These are phyloP conservation scores for Pseudopipra pipra DNA, from an alignment of 2,113 vertebrate genomes.

Conservation along the genomic window DNA sequence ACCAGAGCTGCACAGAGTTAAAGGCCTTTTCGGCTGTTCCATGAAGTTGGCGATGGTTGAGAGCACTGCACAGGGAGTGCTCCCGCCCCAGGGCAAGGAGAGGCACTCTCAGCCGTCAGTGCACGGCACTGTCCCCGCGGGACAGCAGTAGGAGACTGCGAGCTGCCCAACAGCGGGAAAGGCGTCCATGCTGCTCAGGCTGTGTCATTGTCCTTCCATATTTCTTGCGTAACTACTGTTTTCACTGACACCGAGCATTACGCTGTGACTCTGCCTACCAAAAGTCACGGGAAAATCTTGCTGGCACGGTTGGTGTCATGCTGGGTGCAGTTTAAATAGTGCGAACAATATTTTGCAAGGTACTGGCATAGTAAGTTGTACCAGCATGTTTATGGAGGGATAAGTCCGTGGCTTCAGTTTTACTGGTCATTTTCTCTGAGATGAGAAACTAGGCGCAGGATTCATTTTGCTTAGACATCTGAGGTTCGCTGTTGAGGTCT, in stretches of 20 bases:
- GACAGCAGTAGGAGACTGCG: not conserved
- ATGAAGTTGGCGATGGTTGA: accelerated
- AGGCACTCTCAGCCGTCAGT: accelerated
- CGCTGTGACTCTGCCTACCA: not conserved
- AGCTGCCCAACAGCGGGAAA: accelerated
- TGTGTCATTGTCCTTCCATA: accelerated
- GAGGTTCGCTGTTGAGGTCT: not conserved
- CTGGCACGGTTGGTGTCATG: not conserved
- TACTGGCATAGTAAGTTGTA: not conserved
- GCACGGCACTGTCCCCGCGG: accelerated
- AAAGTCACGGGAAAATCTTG: not conserved
- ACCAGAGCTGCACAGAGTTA: not conserved
- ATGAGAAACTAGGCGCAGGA: not conserved
- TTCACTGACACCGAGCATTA: not conserved
- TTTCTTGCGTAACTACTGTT: not conserved
- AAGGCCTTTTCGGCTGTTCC: accelerated
- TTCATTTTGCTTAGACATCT: not conserved
- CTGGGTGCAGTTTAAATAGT: not conserved
- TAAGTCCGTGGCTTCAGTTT: not conserved
- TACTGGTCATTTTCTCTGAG: not conserved
- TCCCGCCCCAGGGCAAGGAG: accelerated
- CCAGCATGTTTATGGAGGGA: not conserved
- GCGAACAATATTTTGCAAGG: not conserved
- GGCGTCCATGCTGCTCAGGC: accelerated
- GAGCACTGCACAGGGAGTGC: accelerated